These are phyloP conservation scores for Tyrophagus putrescentiae DNA, from an alignment of 1,140 invertebrate genomes.

Conservation along the genomic window DNA sequence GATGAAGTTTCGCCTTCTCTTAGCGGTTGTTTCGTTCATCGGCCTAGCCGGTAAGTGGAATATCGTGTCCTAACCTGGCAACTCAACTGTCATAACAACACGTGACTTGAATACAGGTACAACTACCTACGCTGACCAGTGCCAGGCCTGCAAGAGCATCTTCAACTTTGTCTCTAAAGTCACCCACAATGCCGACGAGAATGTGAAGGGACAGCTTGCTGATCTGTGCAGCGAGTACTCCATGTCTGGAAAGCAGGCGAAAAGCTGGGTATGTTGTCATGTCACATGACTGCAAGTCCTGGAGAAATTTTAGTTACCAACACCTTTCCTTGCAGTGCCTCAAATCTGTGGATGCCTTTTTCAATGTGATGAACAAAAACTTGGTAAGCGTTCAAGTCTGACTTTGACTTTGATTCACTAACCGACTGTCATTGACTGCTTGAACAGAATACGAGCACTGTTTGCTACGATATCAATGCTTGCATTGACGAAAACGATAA, in stretches of 20 bases:
- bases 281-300: background rate
- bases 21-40: background rate
- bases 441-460: constrained; percentile 1
- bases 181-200: background rate
- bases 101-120: no score
- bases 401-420: background rate
- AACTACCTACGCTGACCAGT: background rate
- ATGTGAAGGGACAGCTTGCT: background rate
- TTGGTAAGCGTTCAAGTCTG: constrained; percentile 9
- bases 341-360: background rate
- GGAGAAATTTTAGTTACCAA: background rate
- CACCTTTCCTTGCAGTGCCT: background rate
- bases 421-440: background rate
- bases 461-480: constrained; percentile 19
- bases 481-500: background rate
- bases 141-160: background rate
- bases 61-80: no score
- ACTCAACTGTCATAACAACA: no score
- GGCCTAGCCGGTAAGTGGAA: no score
- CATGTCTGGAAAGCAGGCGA: constrained; percentile 13
- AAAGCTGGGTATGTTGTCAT: background rate
- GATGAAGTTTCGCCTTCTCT: background rate
- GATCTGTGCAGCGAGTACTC: constrained; percentile 13
- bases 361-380: background rate
- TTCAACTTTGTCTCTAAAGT: constrained; percentile 10